Conservation (phyloP, 2,113 vertebrate genomes). For the Peromyscus polionotus region DNA sequence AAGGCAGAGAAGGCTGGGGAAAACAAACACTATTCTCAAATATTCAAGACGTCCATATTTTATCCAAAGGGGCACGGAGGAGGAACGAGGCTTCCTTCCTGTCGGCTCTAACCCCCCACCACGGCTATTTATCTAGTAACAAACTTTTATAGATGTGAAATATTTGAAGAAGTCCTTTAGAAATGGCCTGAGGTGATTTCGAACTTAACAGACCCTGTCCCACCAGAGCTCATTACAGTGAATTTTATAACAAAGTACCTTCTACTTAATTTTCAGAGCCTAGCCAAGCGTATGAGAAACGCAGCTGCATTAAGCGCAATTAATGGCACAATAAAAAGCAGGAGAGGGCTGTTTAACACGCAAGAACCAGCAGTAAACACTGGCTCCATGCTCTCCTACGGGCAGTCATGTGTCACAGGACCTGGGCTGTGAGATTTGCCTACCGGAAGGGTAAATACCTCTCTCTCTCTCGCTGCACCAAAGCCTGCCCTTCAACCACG, state of each 20-base stretch:
- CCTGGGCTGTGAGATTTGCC: conserved; percentile 77
- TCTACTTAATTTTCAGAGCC: conserved; percentile 95
- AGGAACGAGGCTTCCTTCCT: conserved; percentile 16
- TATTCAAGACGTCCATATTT: conserved; percentile 78
- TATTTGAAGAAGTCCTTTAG: conserved; percentile 90
- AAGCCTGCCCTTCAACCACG: conserved; percentile 81
- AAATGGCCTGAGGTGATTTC: conserved; percentile 95
- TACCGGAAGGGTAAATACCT: conserved; percentile 57
- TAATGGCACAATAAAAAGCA: conserved; percentile 94
- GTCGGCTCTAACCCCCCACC: conserved; percentile 78
- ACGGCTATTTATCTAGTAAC: conserved; percentile 89
- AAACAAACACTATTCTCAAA: conserved; percentile 75
- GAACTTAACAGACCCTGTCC: conserved; percentile 95
- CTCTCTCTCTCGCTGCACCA: conserved; percentile 25
- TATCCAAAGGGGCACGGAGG: conserved; percentile 47
- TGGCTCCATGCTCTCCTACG: conserved; percentile 82
- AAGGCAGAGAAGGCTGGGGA: conserved; percentile 71
- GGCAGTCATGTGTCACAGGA: conserved; percentile 85
- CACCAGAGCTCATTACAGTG: conserved; percentile 96
- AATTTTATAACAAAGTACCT: conserved; percentile 95
- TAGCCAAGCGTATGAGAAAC: conserved; percentile 91
- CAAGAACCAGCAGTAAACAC: conserved; percentile 91
- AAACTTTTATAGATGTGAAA: conserved; percentile 91
- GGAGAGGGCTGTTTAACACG: conserved; percentile 91
- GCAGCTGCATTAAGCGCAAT: conserved; percentile 94